These are phyloP conservation scores for Leguminivora glycinivorella DNA, from an alignment of 1,140 invertebrate species.

Conservation along the genomic window DNA sequence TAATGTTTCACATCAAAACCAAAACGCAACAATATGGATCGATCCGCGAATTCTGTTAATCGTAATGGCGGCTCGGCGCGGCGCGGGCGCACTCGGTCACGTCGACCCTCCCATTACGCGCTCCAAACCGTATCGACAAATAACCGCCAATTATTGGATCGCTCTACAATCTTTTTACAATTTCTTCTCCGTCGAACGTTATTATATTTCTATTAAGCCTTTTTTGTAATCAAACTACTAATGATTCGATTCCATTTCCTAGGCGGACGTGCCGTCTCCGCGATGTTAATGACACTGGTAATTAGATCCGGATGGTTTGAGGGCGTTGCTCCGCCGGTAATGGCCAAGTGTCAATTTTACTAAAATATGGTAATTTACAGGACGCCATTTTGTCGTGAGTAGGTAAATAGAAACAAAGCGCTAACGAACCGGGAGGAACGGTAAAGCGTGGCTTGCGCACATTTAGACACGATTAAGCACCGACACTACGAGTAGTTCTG, in stretches of 20 bases:
- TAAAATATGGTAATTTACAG: conserved; percentile 71
- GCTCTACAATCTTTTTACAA: conserved; percentile 79
- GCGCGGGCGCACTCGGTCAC: conserved; percentile 56
- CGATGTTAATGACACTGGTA: conserved; percentile 75
- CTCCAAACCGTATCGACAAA: conserved; percentile 77
- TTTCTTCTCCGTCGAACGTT: conserved; percentile 73
- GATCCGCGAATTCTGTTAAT: conserved; percentile 53
- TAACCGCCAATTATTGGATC: conserved; percentile 77
- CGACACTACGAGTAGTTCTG: neutral
- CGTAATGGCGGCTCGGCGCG: conserved; percentile 42
- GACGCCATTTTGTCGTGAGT: conserved; percentile 43
- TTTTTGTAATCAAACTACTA: conserved; percentile 79
- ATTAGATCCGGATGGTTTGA: conserved; percentile 78
- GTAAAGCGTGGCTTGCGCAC: conserved; percentile 1
- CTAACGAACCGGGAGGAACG: conserved; percentile 10
- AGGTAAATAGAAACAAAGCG: conserved; percentile 27
- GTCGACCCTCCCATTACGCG: conserved; percentile 69
- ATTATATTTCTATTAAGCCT: conserved; percentile 79
- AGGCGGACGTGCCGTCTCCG: conserved; percentile 74
- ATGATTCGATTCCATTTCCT: conserved; percentile 79
- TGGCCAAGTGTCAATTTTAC: conserved; percentile 71
- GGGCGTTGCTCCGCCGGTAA: conserved; percentile 65
- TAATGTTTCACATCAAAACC: conserved; percentile 9
- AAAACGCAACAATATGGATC: conserved; percentile 29
- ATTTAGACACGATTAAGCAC: neutral